Percentiles rank a stretch among this genome's conserved stretches.
Evolutionary conservation across 2,888 invertebrate species (phyloP).

Genomic region (Hyles lineata): DNA sequence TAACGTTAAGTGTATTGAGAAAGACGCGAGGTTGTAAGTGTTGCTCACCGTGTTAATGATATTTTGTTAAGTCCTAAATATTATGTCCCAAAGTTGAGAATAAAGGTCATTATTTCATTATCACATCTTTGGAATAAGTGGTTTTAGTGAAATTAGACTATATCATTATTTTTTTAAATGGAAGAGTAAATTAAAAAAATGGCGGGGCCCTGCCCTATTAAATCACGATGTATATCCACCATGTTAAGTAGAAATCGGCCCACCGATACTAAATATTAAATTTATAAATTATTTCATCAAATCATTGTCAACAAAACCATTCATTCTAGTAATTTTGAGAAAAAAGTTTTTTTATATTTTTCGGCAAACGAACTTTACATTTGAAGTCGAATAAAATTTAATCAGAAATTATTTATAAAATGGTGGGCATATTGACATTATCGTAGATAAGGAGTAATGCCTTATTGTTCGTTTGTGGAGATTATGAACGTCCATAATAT

Average conservation of each 20-base stretch:
- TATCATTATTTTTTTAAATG: background rate
- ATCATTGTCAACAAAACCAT: slow-evolving; percentile 35
- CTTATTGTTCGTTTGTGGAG: slow-evolving; percentile 31
- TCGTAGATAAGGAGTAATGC: slow-evolving; percentile 7
- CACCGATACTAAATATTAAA: slow-evolving; percentile 34
- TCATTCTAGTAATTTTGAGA: background rate
- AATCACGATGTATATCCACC: slow-evolving; percentile 32
- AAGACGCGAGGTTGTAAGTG: slow-evolving; percentile 55
- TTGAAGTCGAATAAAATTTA: background rate
- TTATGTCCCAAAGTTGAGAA: slow-evolving; percentile 40
- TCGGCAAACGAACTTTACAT: background rate
- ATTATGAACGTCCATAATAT: slow-evolving; percentile 34
- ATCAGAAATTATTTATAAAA: background rate
- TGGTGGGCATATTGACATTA: slow-evolving; percentile 11
- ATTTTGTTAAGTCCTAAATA: slow-evolving; percentile 44
- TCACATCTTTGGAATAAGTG: slow-evolving; percentile 22
- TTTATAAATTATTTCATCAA: slow-evolving; percentile 33
- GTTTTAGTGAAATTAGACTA: slow-evolving; percentile 5
- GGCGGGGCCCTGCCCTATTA: background rate
- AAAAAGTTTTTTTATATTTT: background rate
- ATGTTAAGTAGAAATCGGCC: slow-evolving; percentile 28
- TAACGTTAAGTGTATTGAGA: slow-evolving; percentile 49
- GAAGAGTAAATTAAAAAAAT: background rate
- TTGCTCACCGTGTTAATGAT: slow-evolving; percentile 55
- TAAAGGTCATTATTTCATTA: slow-evolving; percentile 38